phyloP scores from a whole-genome alignment of 2,797 vertebrate species.

The Amblyopsis hoosieri region DNA sequence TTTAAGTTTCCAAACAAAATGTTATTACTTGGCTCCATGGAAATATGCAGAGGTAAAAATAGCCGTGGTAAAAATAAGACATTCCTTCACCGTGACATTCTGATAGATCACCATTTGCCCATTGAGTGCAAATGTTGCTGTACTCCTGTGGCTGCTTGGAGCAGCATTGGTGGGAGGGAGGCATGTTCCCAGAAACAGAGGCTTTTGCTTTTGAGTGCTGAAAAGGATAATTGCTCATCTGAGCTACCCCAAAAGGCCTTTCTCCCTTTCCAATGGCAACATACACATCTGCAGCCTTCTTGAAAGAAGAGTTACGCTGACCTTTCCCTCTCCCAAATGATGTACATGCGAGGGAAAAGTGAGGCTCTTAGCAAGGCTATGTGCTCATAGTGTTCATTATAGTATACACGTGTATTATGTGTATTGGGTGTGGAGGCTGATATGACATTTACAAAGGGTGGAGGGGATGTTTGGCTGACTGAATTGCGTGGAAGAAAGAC shows the following conservation, averaged over 20 bases:
- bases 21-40: conserved; percentile 58
- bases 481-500: conserved; percentile 53
- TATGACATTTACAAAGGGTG: conserved; percentile 14
- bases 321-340: conserved; percentile 49
- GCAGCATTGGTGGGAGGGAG: conserved; percentile 68
- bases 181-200: conserved; percentile 62
- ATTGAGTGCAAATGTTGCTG: conserved; percentile 62
- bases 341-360: conserved; percentile 20
- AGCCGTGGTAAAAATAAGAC: conserved; percentile 67
- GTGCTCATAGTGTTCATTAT: conserved; percentile 4
- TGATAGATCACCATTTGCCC: conserved; percentile 62
- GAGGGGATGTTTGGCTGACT: conserved; percentile 32
- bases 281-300: conserved; percentile 69
- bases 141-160: conserved; percentile 57
- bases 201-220: conserved; percentile 38
- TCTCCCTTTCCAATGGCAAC: conserved; percentile 68
- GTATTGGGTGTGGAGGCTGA: conserved; percentile 9
- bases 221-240: conserved; percentile 78
- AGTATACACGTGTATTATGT: conserved; percentile 2
- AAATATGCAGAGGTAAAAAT: conserved; percentile 70
- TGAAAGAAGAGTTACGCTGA: conserved; percentile 67
- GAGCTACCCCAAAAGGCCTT: conserved; percentile 68
- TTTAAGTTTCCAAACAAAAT: conserved; percentile 61
- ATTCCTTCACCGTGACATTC: conserved; percentile 63
- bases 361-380: not conserved